These are phyloP conservation scores for Drosophila falleni DNA, from an alignment of 2,888 invertebrate species.

Conservation along the genomic window DNA sequence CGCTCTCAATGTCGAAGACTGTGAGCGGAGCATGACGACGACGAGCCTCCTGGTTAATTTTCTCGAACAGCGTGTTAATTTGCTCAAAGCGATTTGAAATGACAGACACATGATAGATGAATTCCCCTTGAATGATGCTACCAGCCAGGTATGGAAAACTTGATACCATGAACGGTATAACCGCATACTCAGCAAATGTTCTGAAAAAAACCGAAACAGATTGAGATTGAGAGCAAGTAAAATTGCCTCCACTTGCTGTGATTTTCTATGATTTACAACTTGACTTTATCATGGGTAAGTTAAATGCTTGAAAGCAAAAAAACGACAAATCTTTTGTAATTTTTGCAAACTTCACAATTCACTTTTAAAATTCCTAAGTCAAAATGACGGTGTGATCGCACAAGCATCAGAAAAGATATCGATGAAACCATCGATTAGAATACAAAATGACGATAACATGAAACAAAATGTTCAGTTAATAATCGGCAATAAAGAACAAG, in stretches of 20 bases:
- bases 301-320: not conserved
- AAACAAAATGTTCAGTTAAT: too few relatives aligned
- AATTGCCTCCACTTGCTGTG: not conserved
- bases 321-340: too few relatives aligned
- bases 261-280: conserved; percentile 21
- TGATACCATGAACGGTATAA: conserved; percentile 76
- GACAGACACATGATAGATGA: conserved; percentile 82
- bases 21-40: conserved; percentile 75
- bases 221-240: not conserved
- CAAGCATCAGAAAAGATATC: too few relatives aligned
- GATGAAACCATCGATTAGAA: too few relatives aligned
- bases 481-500: too few relatives aligned
- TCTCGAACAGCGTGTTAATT: conserved; percentile 81
- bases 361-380: too few relatives aligned
- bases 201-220: conserved; percentile 37
- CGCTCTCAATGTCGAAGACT: conserved; percentile 83
- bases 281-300: conserved; percentile 6
- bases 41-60: conserved; percentile 82
- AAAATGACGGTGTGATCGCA: too few relatives aligned
- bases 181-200: conserved; percentile 69
- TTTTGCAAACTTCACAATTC: too few relatives aligned
- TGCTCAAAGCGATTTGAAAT: conserved; percentile 82
- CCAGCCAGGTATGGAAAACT: conserved; percentile 82
- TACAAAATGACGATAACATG: too few relatives aligned
- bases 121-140: conserved; percentile 83